Base-by-base conservation (phyloP, 2,888 invertebrate genomes). In the Limnephilus rhombicus region DNA sequence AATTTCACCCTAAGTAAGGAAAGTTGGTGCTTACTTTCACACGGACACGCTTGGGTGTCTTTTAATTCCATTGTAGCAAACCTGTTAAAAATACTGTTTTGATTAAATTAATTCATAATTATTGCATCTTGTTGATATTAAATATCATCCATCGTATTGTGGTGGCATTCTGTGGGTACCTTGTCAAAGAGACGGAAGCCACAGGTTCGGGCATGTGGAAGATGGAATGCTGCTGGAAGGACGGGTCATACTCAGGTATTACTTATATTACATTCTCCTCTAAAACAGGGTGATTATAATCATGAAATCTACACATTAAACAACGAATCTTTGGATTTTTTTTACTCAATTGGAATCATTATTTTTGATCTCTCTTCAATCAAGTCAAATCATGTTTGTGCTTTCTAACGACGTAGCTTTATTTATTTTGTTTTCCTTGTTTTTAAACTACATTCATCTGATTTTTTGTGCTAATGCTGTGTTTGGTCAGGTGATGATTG, bases 81-180 rank as follows among this genome's bases (percentile, higher is more conserved):
- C 49, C 24, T 68, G 53, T 18, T 68, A 0, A 68, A 49, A 68
- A 68, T 68, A 18, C 24, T 68, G 5, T 68, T 49, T 49, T 49
- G 0, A 49, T 49, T 15, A 15, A 49, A 15, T 15, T 18, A 68
- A n/a, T 24, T n/a, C 2, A 24, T 9, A 24, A 24, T 68, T 24
- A 68, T n/a, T 68, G 68, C 24, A n/a, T n/a, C 5, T 68, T 68
- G 68, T 24, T 68, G 68, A n/a, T 68, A 68, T 68, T n/a, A 4
- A 37, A 85, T 34, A 37, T 34, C 34, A 85, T 41, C 80, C 31
- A 88, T 88, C 68, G 37, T 88, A 12, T n/a, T 89, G 88, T 37
- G 80, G 88, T 89, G n/a, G 68, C n/a, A 89, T 34, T 89, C 80
- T 45, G 12, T 45, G 12, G 37, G 88, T 37, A 89, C n/a, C 37